phyloP scores from a whole-genome alignment of 2,888 invertebrate species.

The Cactoblastis cactorum region DNA sequence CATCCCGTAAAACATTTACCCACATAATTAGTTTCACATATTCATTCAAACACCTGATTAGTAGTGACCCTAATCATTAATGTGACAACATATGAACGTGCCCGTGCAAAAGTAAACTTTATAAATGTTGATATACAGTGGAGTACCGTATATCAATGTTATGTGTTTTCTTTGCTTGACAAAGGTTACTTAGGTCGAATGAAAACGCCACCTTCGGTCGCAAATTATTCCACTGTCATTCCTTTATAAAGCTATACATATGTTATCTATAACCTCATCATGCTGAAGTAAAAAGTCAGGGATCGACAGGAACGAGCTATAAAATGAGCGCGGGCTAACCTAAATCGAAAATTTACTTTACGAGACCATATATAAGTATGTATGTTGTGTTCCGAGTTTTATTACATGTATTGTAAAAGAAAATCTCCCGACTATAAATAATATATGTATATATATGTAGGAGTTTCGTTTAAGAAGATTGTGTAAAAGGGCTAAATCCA shows the following conservation, averaged over 20 bases:
- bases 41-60: slow-evolving; percentile 14
- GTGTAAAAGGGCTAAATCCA: too few species aligned
- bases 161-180: slow-evolving; percentile 28
- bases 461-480: too few species aligned
- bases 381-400: slow-evolving; percentile 7
- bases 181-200: slow-evolving; percentile 16
- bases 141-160: slow-evolving; percentile 29
- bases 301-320: slow-evolving; percentile 42
- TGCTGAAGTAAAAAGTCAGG: slow-evolving; percentile 28
- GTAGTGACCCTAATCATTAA: slow-evolving; percentile 15
- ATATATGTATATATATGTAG: background rate
- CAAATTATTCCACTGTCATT: slow-evolving; percentile 11
- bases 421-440: background rate
- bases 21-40: background rate
- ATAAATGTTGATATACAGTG: slow-evolving; percentile 28
- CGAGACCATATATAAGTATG: slow-evolving; percentile 39
- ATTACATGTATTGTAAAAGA: background rate
- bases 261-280: slow-evolving; percentile 15
- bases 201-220: slow-evolving; percentile 12
- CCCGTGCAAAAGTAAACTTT: slow-evolving; percentile 34
- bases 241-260: slow-evolving; percentile 15
- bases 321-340: slow-evolving; percentile 35
- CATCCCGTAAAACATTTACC: background rate
- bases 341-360: slow-evolving; percentile 40
- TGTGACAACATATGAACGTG: slow-evolving; percentile 28